Evolutionary conservation across 2,888 invertebrate species (phyloP).

Genomic region (Philopedon plagiatum): DNA sequence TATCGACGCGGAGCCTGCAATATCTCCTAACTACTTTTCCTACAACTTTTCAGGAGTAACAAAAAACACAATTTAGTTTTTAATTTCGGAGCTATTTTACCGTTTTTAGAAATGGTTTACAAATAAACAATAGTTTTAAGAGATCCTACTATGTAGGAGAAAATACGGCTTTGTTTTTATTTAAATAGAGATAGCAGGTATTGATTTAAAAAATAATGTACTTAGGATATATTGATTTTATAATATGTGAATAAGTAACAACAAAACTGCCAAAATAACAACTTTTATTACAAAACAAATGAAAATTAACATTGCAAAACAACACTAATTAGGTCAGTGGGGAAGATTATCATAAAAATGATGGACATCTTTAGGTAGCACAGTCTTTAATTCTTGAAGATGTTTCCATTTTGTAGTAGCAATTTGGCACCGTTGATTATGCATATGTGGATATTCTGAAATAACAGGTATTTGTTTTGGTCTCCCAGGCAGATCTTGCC

Average conservation of each 20-base stretch:
- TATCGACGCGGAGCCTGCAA: background rate
- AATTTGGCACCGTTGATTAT: constrained; percentile 1
- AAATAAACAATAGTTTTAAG: background rate
- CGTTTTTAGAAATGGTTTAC: background rate
- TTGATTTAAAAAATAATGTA: too few species aligned
- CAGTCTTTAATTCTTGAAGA: constrained; percentile 6
- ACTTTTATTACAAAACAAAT: background rate
- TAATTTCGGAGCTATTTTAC: background rate
- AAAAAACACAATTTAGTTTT: background rate
- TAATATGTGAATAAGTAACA: too few species aligned
- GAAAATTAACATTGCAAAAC: background rate
- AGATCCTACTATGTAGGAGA: too few species aligned
- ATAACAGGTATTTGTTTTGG: constrained; percentile 1
- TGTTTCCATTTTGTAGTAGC: constrained; percentile 4
- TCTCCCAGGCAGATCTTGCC: background rate
- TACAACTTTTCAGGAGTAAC: background rate
- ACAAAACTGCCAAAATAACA: background rate
- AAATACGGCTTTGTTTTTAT: too few species aligned
- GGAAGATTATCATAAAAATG: constrained; percentile 9
- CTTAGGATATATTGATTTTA: too few species aligned
- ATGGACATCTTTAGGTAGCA: constrained; percentile 8
- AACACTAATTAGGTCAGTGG: background rate
- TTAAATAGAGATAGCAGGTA: too few species aligned
- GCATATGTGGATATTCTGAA: background rate
- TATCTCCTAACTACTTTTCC: background rate